A percentile compares a stretch with the other conserved stretches of the same genome.
These are phyloP conservation scores for Troides aeacus DNA, from an alignment of 2,888 invertebrate genomes.

Conservation along the genomic window DNA sequence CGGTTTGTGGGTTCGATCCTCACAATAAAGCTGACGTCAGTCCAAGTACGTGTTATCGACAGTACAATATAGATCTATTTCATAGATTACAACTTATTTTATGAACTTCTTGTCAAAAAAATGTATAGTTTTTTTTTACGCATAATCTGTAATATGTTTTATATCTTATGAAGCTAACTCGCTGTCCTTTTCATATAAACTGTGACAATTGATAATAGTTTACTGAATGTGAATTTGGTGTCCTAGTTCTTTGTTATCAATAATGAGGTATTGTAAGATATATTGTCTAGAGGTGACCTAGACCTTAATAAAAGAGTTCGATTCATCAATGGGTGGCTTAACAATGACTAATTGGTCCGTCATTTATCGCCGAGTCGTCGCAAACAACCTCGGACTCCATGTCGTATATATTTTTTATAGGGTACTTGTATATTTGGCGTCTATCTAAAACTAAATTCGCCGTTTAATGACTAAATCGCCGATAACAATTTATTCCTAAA, in stretches of 20 bases:
- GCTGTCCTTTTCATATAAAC: background rate
- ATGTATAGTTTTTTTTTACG: no score
- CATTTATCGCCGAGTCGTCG: background rate
- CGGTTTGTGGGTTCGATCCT: background rate
- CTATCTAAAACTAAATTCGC: background rate
- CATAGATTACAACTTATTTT: no score
- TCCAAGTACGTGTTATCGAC: no score
- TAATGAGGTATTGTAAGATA: background rate
- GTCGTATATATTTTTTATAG: background rate
- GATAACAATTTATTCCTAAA: no score
- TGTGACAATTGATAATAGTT: background rate
- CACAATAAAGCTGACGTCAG: no score
- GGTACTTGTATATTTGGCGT: background rate
- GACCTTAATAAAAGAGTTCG: background rate
- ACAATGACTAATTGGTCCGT: constrained; percentile 1
- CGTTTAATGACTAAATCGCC: no score
- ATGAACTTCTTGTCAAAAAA: no score
- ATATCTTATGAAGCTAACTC: no score
- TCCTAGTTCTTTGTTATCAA: background rate
- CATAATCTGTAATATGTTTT: no score
- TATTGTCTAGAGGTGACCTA: background rate
- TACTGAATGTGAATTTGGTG: background rate
- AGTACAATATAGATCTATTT: no score
- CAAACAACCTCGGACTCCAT: background rate
- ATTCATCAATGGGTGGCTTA: background rate